Conservation (phyloP, 1,140 invertebrate species). For the Dendrolimus kikuchii region DNA sequence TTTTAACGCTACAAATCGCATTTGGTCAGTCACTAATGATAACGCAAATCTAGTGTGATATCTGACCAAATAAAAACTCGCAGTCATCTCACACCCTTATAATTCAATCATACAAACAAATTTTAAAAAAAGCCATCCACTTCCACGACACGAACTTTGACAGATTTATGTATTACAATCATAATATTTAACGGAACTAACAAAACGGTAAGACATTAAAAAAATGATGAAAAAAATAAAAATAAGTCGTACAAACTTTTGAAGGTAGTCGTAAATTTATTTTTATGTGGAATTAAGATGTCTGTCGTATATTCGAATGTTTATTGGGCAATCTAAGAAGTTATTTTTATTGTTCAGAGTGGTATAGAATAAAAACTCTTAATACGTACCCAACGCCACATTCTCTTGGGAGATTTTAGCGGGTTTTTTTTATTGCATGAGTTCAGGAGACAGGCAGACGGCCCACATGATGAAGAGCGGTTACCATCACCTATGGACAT, state of each 20-base stretch:
- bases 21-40: too few relatives aligned
- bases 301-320: conserved; percentile 21
- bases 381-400: conserved; percentile 2
- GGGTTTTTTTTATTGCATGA: too few relatives aligned
- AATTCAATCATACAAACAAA: too few relatives aligned
- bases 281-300: conserved; percentile 41
- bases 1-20: too few relatives aligned
- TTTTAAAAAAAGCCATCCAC: too few relatives aligned
- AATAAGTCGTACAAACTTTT: conserved; percentile 19
- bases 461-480: too few relatives aligned
- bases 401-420: too few relatives aligned
- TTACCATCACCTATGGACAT: too few relatives aligned
- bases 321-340: conserved; percentile 10
- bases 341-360: conserved; percentile 11
- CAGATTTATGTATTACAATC: conserved; percentile 27
- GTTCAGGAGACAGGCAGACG: too few relatives aligned
- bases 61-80: too few relatives aligned
- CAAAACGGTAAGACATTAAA: conserved; percentile 18
- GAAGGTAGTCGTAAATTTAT: conserved; percentile 26
- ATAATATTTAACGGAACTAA: conserved; percentile 27
- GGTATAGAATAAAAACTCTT: conserved; percentile 14
- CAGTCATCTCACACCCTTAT: too few relatives aligned
- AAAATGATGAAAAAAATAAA: conserved; percentile 14
- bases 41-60: too few relatives aligned
- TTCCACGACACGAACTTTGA: conserved; percentile 10